These are phyloP conservation scores for Drosophila bipectinata DNA, from an alignment of 1,140 invertebrate species.

Conservation along the genomic window DNA sequence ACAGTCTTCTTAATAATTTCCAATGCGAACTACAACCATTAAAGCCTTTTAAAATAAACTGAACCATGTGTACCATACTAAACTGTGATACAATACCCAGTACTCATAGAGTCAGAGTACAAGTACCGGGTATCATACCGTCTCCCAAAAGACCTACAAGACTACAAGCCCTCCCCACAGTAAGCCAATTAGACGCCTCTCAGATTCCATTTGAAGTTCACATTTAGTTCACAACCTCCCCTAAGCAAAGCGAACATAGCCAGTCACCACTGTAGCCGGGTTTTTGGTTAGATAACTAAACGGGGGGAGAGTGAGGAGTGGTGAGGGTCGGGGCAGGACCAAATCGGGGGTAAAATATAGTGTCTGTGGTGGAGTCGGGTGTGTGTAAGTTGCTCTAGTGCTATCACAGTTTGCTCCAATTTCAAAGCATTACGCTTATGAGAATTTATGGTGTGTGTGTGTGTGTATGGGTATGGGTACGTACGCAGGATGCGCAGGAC, in stretches of 20 bases:
- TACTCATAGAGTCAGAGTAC: neutral
- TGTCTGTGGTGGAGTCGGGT: conserved; percentile 26
- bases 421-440: conserved; percentile 80
- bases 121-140: neutral
- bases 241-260: neutral
- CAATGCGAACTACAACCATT: too few relatives aligned
- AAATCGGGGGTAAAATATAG: conserved; percentile 27
- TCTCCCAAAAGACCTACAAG: neutral
- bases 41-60: too few relatives aligned
- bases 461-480: neutral
- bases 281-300: conserved; percentile 42
- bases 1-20: too few relatives aligned
- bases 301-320: neutral
- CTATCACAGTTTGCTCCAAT: conserved; percentile 73
- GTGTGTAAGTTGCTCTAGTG: conserved; percentile 31
- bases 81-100: too few relatives aligned
- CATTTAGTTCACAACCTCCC: neutral
- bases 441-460: conserved; percentile 67
- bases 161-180: too few relatives aligned
- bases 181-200: neutral
- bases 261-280: neutral
- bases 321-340: neutral
- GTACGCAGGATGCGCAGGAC: conserved; percentile 34
- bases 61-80: too few relatives aligned
- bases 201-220: neutral